Evolutionary conservation across 2,113 vertebrate species (phyloP).

Genomic region (Chaetura pelagica): DNA sequence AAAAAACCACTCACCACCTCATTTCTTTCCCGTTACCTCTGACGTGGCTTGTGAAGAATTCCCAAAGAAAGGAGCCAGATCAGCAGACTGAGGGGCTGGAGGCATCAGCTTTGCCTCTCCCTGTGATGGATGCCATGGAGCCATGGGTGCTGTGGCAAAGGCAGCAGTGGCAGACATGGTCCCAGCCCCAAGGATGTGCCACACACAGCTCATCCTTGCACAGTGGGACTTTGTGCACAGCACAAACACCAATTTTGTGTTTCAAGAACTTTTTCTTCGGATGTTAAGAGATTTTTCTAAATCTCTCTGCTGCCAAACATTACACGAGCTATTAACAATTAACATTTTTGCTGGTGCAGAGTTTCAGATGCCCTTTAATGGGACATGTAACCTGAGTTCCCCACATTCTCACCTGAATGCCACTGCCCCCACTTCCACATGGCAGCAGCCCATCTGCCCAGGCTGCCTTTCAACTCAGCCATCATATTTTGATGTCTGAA

Average conservation of each 20-base stretch:
- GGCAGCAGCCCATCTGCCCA: not conserved
- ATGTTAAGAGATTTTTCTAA: not conserved
- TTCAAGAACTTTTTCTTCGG: not conserved
- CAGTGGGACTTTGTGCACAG: not conserved
- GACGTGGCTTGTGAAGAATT: not conserved
- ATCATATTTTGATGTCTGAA: not conserved
- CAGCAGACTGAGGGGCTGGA: not conserved
- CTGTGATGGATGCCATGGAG: not conserved
- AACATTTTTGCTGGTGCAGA: not conserved
- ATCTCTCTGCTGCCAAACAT: not conserved
- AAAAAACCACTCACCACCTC: not conserved
- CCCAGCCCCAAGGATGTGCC: not conserved
- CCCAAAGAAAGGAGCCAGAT: not conserved
- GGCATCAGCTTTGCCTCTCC: not conserved
- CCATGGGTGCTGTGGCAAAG: rapidly evolving
- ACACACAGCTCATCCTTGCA: not conserved
- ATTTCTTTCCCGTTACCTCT: not conserved
- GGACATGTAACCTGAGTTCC: not conserved
- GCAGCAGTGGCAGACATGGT: rapidly evolving
- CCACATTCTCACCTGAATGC: not conserved
- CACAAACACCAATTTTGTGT: not conserved
- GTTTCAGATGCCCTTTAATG: not conserved
- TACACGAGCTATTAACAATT: not conserved
- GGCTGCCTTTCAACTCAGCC: not conserved
- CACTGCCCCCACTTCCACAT: not conserved